Conservation (phyloP, 2,888 invertebrate species). For the Osmoderma eremita region DNA sequence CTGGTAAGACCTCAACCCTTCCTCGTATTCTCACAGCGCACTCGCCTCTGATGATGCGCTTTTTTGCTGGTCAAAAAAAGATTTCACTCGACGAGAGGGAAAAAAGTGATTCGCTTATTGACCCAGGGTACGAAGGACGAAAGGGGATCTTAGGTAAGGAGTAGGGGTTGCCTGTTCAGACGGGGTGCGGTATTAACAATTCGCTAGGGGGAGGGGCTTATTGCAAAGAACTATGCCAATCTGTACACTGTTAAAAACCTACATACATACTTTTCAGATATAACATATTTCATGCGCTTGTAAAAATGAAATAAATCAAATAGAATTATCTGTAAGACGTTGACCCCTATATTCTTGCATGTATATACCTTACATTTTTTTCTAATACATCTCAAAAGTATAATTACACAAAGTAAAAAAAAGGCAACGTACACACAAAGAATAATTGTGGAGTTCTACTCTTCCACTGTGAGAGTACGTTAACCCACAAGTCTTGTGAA, state of each 20-base stretch:
- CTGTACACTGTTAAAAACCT: neutral
- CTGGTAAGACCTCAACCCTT: constrained; percentile 52
- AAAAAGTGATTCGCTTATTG: constrained; percentile 28
- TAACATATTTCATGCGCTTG: too few species aligned
- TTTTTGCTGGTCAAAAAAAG: constrained; percentile 56
- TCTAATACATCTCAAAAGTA: neutral
- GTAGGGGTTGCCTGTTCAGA: too few species aligned
- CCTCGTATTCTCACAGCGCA: constrained; percentile 58
- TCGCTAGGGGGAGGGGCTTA: constrained; percentile 21
- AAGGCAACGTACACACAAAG: neutral
- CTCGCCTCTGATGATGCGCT: constrained; percentile 5
- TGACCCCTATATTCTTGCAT: constrained; percentile 9
- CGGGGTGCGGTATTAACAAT: constrained; percentile 2
- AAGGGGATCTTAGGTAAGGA: neutral
- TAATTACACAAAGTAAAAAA: constrained; percentile 13
- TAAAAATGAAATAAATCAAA: too few species aligned
- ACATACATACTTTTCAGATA: too few species aligned
- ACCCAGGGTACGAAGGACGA: constrained; percentile 20
- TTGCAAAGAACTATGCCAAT: neutral
- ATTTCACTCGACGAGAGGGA: constrained; percentile 31
- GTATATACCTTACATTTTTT: constrained; percentile 14
- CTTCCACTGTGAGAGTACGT: constrained; percentile 28
- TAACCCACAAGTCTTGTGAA: constrained; percentile 34
- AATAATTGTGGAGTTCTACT: constrained; percentile 15
- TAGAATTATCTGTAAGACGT: neutral